A percentile compares a stretch with the other conserved stretches of the same genome.
Conservation (phyloP, 2,113 vertebrate genomes). For the Mormoops blainvillei region DNA sequence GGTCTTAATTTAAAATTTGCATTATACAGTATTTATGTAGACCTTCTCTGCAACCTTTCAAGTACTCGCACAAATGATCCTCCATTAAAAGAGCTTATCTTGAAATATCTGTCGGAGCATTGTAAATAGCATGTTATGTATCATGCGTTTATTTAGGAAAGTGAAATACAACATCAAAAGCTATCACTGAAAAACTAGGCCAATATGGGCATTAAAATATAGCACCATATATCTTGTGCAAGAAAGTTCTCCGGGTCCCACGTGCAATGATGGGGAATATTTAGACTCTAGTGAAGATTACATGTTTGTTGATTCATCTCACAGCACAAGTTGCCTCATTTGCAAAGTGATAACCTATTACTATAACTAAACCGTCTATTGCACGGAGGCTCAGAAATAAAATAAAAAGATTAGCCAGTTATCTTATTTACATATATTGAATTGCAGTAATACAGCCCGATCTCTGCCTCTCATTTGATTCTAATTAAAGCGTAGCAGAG, state of each 20-base stretch:
- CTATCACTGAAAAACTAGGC: conserved; percentile 48
- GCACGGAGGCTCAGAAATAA: conserved; percentile 87
- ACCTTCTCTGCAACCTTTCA: conserved; percentile 61
- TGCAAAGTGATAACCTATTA: conserved; percentile 88
- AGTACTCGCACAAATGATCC: conserved; percentile 63
- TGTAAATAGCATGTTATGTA: conserved; percentile 45
- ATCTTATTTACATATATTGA: conserved; percentile 91
- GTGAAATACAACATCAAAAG: conserved; percentile 57
- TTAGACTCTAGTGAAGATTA: conserved; percentile 80
- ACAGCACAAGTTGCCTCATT: conserved; percentile 85
- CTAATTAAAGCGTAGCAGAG: conserved; percentile 94
- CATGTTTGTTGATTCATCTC: conserved; percentile 85
- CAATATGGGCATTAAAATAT: conserved; percentile 46
- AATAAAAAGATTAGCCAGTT: conserved; percentile 92
- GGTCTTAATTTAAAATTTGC: conserved; percentile 69
- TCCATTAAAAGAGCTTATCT: conserved; percentile 68
- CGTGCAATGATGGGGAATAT: conserved; percentile 67
- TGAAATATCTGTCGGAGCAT: conserved; percentile 57
- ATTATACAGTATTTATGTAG: conserved; percentile 61
- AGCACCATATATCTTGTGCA: conserved; percentile 42
- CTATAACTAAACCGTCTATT: conserved; percentile 88
- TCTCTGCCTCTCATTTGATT: conserved; percentile 94
- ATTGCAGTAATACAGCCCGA: conserved; percentile 91
- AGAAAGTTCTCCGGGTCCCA: conserved; percentile 19
- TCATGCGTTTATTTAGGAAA: conserved; percentile 60